These are phyloP conservation scores for Dromiciops gliroides DNA, from an alignment of 2,113 vertebrate species.

Conservation along the genomic window DNA sequence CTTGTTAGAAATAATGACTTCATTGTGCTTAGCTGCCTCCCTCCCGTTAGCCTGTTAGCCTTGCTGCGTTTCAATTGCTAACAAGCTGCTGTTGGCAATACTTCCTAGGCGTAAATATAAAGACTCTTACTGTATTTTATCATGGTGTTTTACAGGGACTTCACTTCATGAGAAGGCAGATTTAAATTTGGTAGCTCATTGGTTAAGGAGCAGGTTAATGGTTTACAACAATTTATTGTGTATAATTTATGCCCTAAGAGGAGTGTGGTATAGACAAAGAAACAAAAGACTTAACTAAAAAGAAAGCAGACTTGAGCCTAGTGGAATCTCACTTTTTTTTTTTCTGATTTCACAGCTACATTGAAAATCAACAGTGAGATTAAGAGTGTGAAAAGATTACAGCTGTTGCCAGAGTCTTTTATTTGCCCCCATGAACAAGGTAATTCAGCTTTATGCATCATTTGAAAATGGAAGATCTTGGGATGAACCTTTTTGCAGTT, in stretches of 20 bases:
- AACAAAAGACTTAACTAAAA: not conserved
- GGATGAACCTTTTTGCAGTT: slow-evolving; percentile 37
- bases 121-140: slow-evolving; percentile 28
- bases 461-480: slow-evolving; percentile 11
- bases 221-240: slow-evolving; percentile 23
- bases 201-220: not conserved
- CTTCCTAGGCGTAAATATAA: not conserved
- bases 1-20: slow-evolving; percentile 49
- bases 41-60: not conserved
- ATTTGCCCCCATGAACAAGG: slow-evolving; percentile 87
- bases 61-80: slow-evolving; percentile 26
- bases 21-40: slow-evolving; percentile 16
- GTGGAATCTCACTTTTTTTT: slow-evolving; percentile 22
- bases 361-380: slow-evolving; percentile 87
- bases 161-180: slow-evolving; percentile 1
- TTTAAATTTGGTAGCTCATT: slow-evolving; percentile 38
- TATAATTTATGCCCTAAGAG: not conserved
- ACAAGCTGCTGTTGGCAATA: slow-evolving; percentile 42
- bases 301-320: not conserved
- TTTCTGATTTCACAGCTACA: slow-evolving; percentile 83
- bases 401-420: slow-evolving; percentile 87
- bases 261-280: not conserved
- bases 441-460: slow-evolving; percentile 67
- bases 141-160: slow-evolving; percentile 22
- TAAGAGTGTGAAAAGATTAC: slow-evolving; percentile 87